phyloP scores from a whole-genome alignment of 2,888 invertebrate species.

The Endotricha flammealis region DNA sequence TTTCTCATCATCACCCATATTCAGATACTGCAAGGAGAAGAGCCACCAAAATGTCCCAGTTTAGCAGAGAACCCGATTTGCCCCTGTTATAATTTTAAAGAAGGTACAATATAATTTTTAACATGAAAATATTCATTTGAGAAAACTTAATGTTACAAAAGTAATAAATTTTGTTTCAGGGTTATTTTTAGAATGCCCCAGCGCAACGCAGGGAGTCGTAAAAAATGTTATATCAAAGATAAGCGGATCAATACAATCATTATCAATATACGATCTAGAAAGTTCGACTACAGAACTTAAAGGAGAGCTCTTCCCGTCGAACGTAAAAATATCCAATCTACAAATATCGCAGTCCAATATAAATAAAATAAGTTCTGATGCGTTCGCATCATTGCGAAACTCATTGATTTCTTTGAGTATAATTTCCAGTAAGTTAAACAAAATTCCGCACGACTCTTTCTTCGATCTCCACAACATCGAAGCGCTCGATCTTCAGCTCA shows the following conservation, averaged over 20 bases:
- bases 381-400: conserved; percentile 82
- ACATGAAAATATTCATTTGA: too few relatives aligned
- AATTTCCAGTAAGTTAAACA: conserved; percentile 84
- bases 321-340: conserved; percentile 83
- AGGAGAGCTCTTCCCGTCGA: conserved; percentile 85
- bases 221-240: conserved; percentile 85
- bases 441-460: conserved; percentile 88
- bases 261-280: conserved; percentile 93
- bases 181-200: conserved; percentile 92
- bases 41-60: conserved; percentile 82
- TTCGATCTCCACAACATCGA: conserved; percentile 83
- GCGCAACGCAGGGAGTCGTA: conserved; percentile 86
- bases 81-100: conserved; percentile 95
- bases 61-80: conserved; percentile 88
- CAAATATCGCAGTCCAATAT: conserved; percentile 88
- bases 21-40: conserved; percentile 76
- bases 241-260: conserved; percentile 85
- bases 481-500: conserved; percentile 89
- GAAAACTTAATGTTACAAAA: conserved; percentile 5
- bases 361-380: conserved; percentile 83
- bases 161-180: conserved; percentile 64
- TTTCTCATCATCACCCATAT: conserved; percentile 68
- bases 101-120: conserved; percentile 68
- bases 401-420: conserved; percentile 87
- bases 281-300: conserved; percentile 86